Base-by-base conservation (phyloP, 1,140 invertebrate species). In the Pachypeltis micranthus region DNA sequence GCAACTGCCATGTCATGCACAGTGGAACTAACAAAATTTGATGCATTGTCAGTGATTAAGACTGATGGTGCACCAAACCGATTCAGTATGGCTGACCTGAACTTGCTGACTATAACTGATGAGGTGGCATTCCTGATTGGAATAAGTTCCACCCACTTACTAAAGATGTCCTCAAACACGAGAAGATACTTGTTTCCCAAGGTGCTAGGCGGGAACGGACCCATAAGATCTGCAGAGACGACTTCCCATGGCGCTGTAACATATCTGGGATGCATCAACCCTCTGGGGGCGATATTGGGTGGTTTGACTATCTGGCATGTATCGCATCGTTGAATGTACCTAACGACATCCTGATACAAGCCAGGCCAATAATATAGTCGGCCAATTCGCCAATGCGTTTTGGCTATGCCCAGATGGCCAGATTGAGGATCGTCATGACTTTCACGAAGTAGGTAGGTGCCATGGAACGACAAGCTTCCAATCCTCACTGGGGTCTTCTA, bases 101-200 rank as follows among this genome's bases (percentile, higher is more conserved):
- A 39, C 31, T 39, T 39, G 31, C 16, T 39, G 7, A 39, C n/a
- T 10, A 39, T 39, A 10, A 16, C 31, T 7, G 31, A 39, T 10
- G 31, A 39, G 31, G 69, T 72, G 4, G 73, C 72, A 21, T 47
- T n/a, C 14, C 60, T 14, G 44, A 74, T 27, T 0, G 73, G 47
- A 29, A 70, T 69, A 14, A 73, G 31, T 58, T 75, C 72, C 1
- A 75, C 69, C 51, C 69, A 75, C 58, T 74, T 75, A 0, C 71
- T 72, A 58, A 76, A 74, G 26, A 71, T 67, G 61, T 76, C 75
- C 0, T 68, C 71, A 1, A 74, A 61, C 0, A 77, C 74, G n/a
- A n/a, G n/a, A n/a, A n/a, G n/a, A n/a, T n/a, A n/a, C n/a, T n/a
- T n/a, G n/a, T n/a, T n/a, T n/a, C n/a, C n/a, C n/a, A n/a, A n/a